phyloP scores from a whole-genome alignment of 2,113 vertebrate species.

The Sturnira hondurensis region DNA sequence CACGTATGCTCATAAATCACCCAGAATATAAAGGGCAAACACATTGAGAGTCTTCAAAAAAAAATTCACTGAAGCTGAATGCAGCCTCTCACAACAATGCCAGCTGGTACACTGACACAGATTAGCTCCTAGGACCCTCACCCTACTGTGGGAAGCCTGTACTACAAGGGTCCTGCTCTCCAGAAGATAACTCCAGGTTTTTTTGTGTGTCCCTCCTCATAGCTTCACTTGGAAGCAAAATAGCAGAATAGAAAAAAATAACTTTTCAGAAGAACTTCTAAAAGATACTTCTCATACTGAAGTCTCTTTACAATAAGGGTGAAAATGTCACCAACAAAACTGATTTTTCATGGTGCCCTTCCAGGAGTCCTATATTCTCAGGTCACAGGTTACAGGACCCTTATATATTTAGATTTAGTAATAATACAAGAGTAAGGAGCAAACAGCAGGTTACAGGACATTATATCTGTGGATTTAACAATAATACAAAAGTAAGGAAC shows the following conservation, averaged over 20 bases:
- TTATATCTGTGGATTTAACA: neutral
- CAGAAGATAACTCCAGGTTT: too few relatives aligned
- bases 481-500: neutral
- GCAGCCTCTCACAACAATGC: too few relatives aligned
- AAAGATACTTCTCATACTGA: neutral
- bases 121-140: too few relatives aligned
- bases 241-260: neutral
- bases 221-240: neutral
- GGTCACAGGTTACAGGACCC: neutral
- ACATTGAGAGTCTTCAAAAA: too few relatives aligned
- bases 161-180: too few relatives aligned
- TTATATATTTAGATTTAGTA: neutral
- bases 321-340: neutral
- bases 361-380: neutral
- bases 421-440: neutral
- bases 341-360: neutral
- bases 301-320: neutral
- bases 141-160: too few relatives aligned
- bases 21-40: too few relatives aligned
- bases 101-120: too few relatives aligned
- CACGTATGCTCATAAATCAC: too few relatives aligned
- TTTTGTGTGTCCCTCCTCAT: too few relatives aligned
- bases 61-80: too few relatives aligned
- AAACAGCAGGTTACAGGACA: neutral
- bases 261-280: neutral